Conservation (phyloP, 2,113 vertebrate genomes). For the Bubo scandiacus region DNA sequence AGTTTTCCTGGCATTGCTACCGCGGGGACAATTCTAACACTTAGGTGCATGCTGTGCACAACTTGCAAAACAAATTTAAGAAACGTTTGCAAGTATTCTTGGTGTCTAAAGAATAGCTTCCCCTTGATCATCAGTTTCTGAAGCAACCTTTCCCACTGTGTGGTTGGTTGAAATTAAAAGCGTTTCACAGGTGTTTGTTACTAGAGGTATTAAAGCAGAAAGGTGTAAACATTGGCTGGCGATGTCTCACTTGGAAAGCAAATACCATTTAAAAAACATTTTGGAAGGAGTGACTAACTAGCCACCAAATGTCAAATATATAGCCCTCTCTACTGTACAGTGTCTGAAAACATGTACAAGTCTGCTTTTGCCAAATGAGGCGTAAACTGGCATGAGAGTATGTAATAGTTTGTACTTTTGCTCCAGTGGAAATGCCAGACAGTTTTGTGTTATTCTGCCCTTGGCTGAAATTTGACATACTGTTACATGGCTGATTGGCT, state of each 20-base stretch:
- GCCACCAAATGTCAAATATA: not conserved
- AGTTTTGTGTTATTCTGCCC: not conserved
- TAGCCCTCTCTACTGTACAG: not conserved
- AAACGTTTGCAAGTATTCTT: not conserved
- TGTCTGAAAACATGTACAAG: not conserved
- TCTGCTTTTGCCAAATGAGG: not conserved
- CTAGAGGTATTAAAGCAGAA: not conserved
- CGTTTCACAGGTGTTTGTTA: not conserved
- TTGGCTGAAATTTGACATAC: not conserved
- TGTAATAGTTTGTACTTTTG: not conserved
- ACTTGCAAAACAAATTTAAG: not conserved
- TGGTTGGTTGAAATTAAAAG: not conserved
- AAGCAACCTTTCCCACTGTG: not conserved
- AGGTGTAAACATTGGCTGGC: not conserved
- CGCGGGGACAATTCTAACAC: not conserved
- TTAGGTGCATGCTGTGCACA: not conserved
- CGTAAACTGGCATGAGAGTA: not conserved
- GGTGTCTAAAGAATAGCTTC: not conserved
- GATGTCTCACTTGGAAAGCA: not conserved
- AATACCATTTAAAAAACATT: not conserved
- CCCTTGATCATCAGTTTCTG: not conserved
- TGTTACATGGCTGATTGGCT: not conserved
- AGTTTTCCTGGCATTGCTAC: not conserved
- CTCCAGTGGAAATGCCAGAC: not conserved
- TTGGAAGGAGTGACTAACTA: not conserved